Evolutionary conservation across 2,797 vertebrate species (phyloP).

Genomic region (Adrianichthys oophorus): DNA sequence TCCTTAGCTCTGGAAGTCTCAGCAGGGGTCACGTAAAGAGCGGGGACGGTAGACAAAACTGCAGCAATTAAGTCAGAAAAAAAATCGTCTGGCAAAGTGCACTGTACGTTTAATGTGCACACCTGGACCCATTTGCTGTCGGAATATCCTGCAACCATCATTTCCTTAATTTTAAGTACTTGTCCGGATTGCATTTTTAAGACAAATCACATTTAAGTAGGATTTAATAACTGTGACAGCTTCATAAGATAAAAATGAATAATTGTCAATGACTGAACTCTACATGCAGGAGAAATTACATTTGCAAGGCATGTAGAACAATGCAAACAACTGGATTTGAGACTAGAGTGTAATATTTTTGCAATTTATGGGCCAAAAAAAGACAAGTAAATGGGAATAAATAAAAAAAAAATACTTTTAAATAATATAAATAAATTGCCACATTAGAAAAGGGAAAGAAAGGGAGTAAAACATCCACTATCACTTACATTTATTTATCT

Average conservation of each 20-base stretch:
- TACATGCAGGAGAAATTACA: slow-evolving; percentile 51
- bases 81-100: slow-evolving; percentile 29
- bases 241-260: slow-evolving; percentile 72
- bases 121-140: slow-evolving; percentile 52
- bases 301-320: slow-evolving; percentile 43
- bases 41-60: slow-evolving; percentile 44
- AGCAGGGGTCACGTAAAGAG: slow-evolving; percentile 43
- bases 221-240: slow-evolving; percentile 60
- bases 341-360: too few species aligned
- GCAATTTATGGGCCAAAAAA: too few species aligned
- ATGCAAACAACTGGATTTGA: slow-evolving; percentile 12
- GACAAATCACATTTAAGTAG: slow-evolving; percentile 56
- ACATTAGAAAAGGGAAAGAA: too few species aligned
- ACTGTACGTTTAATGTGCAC: slow-evolving; percentile 35
- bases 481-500: too few species aligned
- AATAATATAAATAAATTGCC: too few species aligned
- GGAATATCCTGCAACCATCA: slow-evolving; percentile 39
- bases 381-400: too few species aligned
- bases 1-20: slow-evolving; percentile 66
- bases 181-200: slow-evolving; percentile 34
- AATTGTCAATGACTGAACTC: slow-evolving; percentile 50
- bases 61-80: slow-evolving; percentile 65
- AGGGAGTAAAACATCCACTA: too few species aligned
- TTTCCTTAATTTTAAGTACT: slow-evolving; percentile 22
- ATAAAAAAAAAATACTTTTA: too few species aligned